phyloP scores from a whole-genome alignment of 2,888 invertebrate species.

The Asteroscopus sphinx region DNA sequence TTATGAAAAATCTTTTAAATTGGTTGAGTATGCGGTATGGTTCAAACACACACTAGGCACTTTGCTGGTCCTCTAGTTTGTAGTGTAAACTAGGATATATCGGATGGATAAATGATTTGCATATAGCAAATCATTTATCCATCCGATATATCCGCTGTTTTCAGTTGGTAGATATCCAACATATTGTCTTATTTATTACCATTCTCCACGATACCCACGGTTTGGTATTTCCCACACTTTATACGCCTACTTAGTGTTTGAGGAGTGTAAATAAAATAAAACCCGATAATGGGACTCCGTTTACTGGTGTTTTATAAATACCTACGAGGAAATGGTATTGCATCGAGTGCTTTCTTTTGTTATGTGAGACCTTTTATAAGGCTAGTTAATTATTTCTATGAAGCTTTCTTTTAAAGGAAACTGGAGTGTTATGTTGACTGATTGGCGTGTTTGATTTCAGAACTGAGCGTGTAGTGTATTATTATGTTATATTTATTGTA shows the following conservation, averaged over 20 bases:
- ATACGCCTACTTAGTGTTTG: slow-evolving; percentile 68
- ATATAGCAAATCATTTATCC: too few relatives aligned
- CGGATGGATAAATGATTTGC: too few relatives aligned
- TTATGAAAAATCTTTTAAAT: too few relatives aligned
- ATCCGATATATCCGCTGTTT: background rate
- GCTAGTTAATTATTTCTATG: slow-evolving; percentile 42
- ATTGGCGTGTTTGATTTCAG: slow-evolving; percentile 2
- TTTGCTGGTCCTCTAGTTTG: too few relatives aligned
- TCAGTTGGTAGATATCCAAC: too few relatives aligned
- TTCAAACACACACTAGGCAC: too few relatives aligned
- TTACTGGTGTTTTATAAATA: slow-evolving; percentile 68
- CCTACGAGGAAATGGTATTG: slow-evolving; percentile 56
- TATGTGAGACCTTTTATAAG: slow-evolving; percentile 34
- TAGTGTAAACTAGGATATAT: too few relatives aligned
- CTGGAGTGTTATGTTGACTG: background rate
- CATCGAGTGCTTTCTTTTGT: slow-evolving; percentile 37
- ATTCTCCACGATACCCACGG: slow-evolving; percentile 63
- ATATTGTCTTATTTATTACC: slow-evolving; percentile 63
- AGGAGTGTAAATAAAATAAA: slow-evolving; percentile 82
- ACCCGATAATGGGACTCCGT: slow-evolving; percentile 75
- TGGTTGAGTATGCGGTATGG: too few relatives aligned
- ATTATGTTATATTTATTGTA: background rate
- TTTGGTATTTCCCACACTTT: slow-evolving; percentile 80
- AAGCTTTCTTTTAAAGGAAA: slow-evolving; percentile 13
- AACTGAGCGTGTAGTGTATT: background rate